phyloP scores from a whole-genome alignment of 2,888 invertebrate genomes.

The Sepioteuthis lessoniana region DNA sequence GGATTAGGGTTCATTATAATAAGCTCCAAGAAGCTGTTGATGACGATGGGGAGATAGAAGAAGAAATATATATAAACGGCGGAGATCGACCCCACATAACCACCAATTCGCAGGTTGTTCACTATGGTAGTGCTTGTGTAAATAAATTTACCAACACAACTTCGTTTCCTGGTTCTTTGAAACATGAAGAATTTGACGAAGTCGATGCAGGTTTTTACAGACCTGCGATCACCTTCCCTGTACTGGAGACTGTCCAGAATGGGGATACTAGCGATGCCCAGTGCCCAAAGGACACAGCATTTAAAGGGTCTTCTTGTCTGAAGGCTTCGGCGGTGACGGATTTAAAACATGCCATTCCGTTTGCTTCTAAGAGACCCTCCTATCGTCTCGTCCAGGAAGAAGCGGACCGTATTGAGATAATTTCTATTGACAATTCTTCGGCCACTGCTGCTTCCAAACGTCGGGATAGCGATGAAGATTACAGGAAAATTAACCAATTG shows the following conservation, averaged over 20 bases:
- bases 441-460: neutral
- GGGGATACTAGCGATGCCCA: too few relatives aligned
- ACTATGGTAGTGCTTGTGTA: too few relatives aligned
- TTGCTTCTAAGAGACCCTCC: neutral
- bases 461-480: neutral
- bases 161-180: too few relatives aligned
- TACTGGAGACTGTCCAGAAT: too few relatives aligned
- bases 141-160: too few relatives aligned
- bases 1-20: neutral
- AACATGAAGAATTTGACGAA: neutral
- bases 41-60: neutral
- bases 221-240: neutral
- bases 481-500: neutral
- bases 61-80: constrained; percentile 37
- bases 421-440: neutral
- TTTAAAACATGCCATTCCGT: constrained; percentile 25
- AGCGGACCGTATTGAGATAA: neutral
- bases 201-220: neutral
- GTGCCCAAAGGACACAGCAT: neutral
- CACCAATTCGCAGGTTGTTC: too few relatives aligned
- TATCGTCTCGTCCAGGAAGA: constrained; percentile 43
- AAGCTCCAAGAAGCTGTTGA: constrained; percentile 1
- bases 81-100: neutral
- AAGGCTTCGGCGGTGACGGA: neutral
- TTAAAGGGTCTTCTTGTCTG: neutral